A percentile compares a stretch with the other conserved stretches of the same genome.
phyloP scores from a whole-genome alignment of 1,140 invertebrate species.

The Tribolium castaneum region DNA sequence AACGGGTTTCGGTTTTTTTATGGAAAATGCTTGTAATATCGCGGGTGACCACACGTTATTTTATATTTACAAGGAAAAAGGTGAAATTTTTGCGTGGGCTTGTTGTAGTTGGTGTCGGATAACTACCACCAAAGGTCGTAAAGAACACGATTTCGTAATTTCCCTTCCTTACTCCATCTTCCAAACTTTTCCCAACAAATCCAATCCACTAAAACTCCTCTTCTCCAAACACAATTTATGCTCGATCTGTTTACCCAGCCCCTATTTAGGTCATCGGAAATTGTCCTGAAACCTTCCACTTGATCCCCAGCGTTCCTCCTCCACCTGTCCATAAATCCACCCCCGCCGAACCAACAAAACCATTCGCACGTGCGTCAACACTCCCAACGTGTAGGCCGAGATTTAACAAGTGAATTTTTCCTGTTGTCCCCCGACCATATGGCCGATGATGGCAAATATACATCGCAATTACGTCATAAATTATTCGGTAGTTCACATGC shows the following conservation, averaged over 20 bases:
- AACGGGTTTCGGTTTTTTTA: slow-evolving; percentile 2
- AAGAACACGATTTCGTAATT: too few relatives aligned
- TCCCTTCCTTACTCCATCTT: too few relatives aligned
- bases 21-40: background rate
- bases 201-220: background rate
- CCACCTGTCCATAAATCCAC: background rate
- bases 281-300: background rate
- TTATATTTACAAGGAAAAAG: background rate
- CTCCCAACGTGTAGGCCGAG: background rate
- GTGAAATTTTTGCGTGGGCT: background rate
- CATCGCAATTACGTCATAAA: slow-evolving; percentile 6
- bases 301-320: background rate
- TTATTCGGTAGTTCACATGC: slow-evolving; percentile 5
- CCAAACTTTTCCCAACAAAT: too few relatives aligned
- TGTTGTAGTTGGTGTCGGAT: background rate
- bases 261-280: background rate
- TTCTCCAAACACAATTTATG: background rate
- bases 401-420: background rate
- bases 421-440: background rate
- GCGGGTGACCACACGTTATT: background rate
- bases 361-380: background rate
- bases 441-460: background rate
- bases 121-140: too few relatives aligned
- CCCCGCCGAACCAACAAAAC: background rate
- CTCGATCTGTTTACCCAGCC: background rate